Percentiles rank a stretch among this genome's conserved stretches.
Evolutionary conservation across 2,113 vertebrate species (phyloP).

Genomic region (Nibea coibor): DNA sequence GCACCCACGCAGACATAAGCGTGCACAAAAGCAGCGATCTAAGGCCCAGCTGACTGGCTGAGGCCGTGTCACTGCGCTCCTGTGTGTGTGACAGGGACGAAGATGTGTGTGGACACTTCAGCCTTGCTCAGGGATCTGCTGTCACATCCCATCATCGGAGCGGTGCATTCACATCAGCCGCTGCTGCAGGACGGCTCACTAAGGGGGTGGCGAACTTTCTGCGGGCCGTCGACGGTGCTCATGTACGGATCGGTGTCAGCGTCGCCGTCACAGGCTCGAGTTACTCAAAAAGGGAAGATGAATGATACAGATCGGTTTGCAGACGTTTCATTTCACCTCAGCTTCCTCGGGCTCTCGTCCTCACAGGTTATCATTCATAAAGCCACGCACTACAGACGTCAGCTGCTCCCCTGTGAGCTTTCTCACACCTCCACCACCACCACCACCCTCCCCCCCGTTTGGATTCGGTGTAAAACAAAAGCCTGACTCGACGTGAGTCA

Average conservation of each 20-base stretch:
- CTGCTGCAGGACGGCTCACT: slow-evolving; percentile 48
- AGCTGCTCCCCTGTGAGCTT: too few relatives aligned
- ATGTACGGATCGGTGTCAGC: slow-evolving; percentile 46
- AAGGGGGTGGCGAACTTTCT: slow-evolving; percentile 43
- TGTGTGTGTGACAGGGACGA: slow-evolving; percentile 62
- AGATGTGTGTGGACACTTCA: slow-evolving; percentile 76
- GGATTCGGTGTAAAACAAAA: slow-evolving; percentile 10
- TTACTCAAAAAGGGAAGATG: background rate
- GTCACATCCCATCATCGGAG: slow-evolving; percentile 75
- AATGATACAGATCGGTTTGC: background rate
- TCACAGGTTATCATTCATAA: too few relatives aligned
- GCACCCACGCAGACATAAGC: background rate
- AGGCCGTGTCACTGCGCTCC: slow-evolving; percentile 22
- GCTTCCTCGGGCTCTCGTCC: background rate
- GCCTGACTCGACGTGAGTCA: slow-evolving; percentile 33
- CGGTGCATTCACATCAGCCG: slow-evolving; percentile 48
- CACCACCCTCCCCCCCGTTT: too few relatives aligned
- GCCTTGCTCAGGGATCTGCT: slow-evolving; percentile 74
- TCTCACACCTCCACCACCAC: too few relatives aligned
- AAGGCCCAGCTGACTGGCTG: slow-evolving; percentile 4
- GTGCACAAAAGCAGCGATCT: background rate
- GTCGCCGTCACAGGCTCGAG: background rate
- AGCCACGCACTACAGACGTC: too few relatives aligned
- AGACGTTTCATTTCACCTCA: background rate
- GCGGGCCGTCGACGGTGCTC: slow-evolving; percentile 31